Conservation (phyloP, 2,113 vertebrate genomes). For the Psilopogon haemacephalus region DNA sequence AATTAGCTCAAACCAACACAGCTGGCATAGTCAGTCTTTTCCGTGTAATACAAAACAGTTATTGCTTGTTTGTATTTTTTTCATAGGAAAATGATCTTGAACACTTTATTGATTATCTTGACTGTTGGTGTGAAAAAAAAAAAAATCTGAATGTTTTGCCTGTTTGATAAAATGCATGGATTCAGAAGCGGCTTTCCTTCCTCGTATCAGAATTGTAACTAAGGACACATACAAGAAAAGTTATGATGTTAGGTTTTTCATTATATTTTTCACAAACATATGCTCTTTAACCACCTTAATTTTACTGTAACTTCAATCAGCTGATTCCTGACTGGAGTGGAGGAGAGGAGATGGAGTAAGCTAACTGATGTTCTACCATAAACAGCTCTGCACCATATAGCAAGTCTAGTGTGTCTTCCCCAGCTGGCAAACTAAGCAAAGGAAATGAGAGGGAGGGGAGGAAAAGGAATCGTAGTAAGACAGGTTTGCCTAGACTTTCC, state of each 20-base stretch:
- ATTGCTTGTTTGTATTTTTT: too few species aligned
- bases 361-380: neutral
- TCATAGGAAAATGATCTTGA: neutral
- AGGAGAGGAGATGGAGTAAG: rapidly evolving
- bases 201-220: neutral
- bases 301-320: neutral
- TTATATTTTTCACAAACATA: neutral
- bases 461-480: neutral
- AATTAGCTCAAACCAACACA: too few species aligned
- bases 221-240: neutral
- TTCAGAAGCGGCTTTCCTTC: neutral
- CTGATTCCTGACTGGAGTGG: neutral
- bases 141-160: neutral
- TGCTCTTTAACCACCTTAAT: neutral
- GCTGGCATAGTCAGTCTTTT: neutral
- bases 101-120: neutral
- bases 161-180: neutral
- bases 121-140: neutral
- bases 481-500: neutral
- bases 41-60: neutral
- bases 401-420: neutral
- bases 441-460: neutral
- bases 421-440: neutral
- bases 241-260: neutral
- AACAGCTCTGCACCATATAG: neutral